These are phyloP conservation scores for Watsonalla cultraria DNA, from an alignment of 2,888 invertebrate species.

Conservation along the genomic window DNA sequence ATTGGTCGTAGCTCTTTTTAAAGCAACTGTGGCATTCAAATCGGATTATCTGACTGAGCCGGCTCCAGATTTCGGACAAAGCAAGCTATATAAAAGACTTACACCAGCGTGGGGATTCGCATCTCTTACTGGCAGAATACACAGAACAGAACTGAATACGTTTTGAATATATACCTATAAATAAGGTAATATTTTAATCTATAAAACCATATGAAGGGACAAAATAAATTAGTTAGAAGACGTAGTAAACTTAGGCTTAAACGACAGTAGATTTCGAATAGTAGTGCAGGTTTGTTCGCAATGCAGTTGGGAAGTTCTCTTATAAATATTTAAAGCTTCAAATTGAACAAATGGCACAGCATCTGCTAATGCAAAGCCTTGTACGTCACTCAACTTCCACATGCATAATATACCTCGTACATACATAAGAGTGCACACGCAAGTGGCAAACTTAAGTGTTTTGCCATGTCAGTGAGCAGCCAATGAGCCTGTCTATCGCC, in stretches of 20 bases:
- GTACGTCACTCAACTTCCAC: too few species aligned
- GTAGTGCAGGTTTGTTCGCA: not conserved
- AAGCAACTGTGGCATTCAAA: not conserved
- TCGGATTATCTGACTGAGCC: conserved; percentile 1
- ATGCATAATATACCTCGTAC: not conserved
- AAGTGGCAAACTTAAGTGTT: conserved; percentile 6
- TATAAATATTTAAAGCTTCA: too few species aligned
- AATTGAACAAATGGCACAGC: too few species aligned
- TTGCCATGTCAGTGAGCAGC: conserved; percentile 15
- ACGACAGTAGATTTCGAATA: not conserved
- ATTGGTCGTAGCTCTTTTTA: not conserved
- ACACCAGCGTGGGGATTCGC: not conserved
- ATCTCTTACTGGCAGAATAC: not conserved
- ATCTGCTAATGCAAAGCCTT: too few species aligned
- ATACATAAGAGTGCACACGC: not conserved
- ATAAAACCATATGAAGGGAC: not conserved
- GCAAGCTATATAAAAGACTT: conserved; percentile 1
- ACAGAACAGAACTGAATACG: not conserved
- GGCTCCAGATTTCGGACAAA: not conserved
- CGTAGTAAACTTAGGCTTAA: too few species aligned
- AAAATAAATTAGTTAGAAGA: too few species aligned
- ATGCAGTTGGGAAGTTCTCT: too few species aligned
- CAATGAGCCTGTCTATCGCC: conserved; percentile 5
- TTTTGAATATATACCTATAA: not conserved
- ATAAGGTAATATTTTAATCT: not conserved